Evolutionary conservation across 64 coral and sea anemone genomes (phyloP), one percentile per base, ranked within the genome.

Genomic region (Pocillopora verrucosa): DNA sequence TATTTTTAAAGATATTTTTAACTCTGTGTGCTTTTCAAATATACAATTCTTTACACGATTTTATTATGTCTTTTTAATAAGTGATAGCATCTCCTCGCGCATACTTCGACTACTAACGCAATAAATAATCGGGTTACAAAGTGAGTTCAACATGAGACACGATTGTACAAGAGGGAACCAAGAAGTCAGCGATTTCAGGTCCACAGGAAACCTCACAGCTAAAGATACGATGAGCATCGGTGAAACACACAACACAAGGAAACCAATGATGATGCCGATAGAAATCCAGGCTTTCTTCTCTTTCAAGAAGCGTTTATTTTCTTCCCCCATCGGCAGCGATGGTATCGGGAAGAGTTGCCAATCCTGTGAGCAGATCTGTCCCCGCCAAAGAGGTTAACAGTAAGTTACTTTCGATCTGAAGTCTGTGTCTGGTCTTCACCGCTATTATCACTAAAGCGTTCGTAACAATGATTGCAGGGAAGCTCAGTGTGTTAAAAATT

Each of bases 41-140:
- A 51, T 7, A 51, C 41, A 51, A 51, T 51, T 51, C 41, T 7
- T 51, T 51, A 51, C 7, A 51, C 41, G 3, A 3, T 7, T 51
- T 4, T 51, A 51, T 51, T 51, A 51, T 51, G 41, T 7, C 41
- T 51, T 67, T 22, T 17, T 20, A 20, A 67, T 16, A 20, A 67
- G 6, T 20, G 16, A 20, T 16, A 76, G 7, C 74, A 76, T 45
- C 3, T 36, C 74, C 15, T 51, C 4, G 15, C 74, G 75, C 36
- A 77, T 56, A 36, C 5, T 56, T 77, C 56, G 16, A 20, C 14
- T 77, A 10, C 38, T 77, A 5, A 19, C 20, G 34, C 36, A 45
- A 51, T 45, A 56, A 77, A 77, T 77, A 9, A 77, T 77, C 17
- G 75, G 75, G 38, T 77, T 77, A 77, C 36, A 56, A 22, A 77